Evolutionary conservation across 2,888 invertebrate genomes (phyloP).

Genomic region (Sceliomorpha sp.): DNA sequence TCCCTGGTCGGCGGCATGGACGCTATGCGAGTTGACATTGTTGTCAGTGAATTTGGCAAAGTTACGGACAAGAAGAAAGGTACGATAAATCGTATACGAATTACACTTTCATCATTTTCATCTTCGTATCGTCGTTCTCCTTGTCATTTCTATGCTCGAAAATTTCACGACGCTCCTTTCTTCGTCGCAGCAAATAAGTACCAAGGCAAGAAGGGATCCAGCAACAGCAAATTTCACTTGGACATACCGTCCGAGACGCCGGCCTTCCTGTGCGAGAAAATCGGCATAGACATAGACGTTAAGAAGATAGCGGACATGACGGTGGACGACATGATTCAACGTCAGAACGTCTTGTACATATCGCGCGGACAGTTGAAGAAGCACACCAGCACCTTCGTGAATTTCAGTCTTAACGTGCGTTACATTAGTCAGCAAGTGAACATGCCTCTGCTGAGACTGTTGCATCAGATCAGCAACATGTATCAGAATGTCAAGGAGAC

Average conservation of each 20-base stretch:
- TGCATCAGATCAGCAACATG: constrained; percentile 98
- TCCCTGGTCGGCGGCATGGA: constrained; percentile 92
- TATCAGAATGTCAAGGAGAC: constrained; percentile 98
- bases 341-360: constrained; percentile 92
- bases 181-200: constrained; percentile 74
- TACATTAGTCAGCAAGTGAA: constrained; percentile 98
- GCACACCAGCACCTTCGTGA: constrained; percentile 94
- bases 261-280: constrained; percentile 95
- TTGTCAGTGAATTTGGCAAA: constrained; percentile 92
- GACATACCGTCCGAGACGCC: constrained; percentile 89
- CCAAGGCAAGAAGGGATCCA: constrained; percentile 68
- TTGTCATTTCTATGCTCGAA: too few species aligned
- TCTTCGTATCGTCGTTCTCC: too few species aligned
- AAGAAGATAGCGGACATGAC: constrained; percentile 94
- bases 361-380: constrained; percentile 93
- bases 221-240: constrained; percentile 80
- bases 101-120: too few species aligned
- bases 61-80: constrained; percentile 83
- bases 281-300: constrained; percentile 93
- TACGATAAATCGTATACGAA: constrained; percentile 74
- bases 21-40: constrained; percentile 94
- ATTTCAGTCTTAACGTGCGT: constrained; percentile 92
- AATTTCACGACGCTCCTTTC: too few species aligned
- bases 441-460: constrained; percentile 94
- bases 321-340: constrained; percentile 90